Conservation (phyloP, 2,888 invertebrate species). For the Coenonympha glycerion region DNA sequence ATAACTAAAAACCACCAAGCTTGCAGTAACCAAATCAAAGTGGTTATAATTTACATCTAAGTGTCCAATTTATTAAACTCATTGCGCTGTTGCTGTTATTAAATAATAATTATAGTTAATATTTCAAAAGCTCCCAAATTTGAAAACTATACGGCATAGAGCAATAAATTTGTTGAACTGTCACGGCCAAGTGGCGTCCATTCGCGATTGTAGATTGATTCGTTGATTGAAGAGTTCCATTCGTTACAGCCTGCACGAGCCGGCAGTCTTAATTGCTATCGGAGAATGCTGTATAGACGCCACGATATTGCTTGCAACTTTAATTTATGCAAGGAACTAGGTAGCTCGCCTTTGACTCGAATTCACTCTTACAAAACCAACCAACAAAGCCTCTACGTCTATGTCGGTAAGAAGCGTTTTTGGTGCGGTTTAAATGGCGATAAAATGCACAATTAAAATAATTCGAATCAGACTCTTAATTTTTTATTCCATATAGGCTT, state of each 20-base stretch:
- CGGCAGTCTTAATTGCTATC: constrained; percentile 69
- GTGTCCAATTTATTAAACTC: no score
- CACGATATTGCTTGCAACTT: constrained; percentile 14
- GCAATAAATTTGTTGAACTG: constrained; percentile 72
- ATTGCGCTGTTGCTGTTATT: no score
- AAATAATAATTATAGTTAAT: constrained; percentile 28
- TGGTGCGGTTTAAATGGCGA: no score
- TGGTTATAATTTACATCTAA: no score
- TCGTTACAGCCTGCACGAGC: constrained; percentile 64
- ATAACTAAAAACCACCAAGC: no score
- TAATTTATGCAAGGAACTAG: not conserved
- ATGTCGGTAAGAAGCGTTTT: no score
- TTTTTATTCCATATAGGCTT: no score
- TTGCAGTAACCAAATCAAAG: no score
- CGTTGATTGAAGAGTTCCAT: constrained; percentile 74
- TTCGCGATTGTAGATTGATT: constrained; percentile 74
- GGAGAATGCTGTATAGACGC: constrained; percentile 50
- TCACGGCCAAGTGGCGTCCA: constrained; percentile 70
- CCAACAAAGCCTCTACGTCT: no score
- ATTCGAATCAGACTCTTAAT: no score
- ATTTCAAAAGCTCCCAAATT: constrained; percentile 69
- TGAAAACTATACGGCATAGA: constrained; percentile 58
- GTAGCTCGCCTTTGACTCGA: not conserved
- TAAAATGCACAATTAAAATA: no score
- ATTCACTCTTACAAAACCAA: not conserved